phyloP scores from a whole-genome alignment of 2,888 invertebrate genomes.

The Molanna angustata region DNA sequence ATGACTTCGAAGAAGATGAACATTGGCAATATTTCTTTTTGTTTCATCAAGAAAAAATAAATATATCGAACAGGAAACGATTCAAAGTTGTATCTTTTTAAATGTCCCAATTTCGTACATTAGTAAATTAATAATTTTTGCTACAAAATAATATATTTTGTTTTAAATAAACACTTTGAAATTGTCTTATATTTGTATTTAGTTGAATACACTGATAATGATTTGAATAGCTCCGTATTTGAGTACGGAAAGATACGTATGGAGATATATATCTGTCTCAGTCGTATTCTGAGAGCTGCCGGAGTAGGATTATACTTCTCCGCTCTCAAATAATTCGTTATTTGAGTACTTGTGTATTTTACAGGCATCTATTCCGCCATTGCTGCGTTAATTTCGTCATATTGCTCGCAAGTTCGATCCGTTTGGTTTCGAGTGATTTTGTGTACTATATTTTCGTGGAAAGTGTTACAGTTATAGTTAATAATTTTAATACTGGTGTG shows the following conservation, averaged over 20 bases:
- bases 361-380: slow-evolving; percentile 52
- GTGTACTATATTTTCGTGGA: too few species aligned
- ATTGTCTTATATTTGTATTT: background rate
- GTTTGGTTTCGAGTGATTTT: too few species aligned
- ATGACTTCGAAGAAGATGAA: too few species aligned
- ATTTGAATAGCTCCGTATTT: slow-evolving; percentile 14
- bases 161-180: background rate
- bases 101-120: background rate
- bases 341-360: slow-evolving; percentile 40
- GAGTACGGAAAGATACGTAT: slow-evolving; percentile 16
- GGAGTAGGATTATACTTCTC: slow-evolving; percentile 19
- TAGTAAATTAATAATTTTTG: background rate
- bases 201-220: background rate
- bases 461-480: too few species aligned
- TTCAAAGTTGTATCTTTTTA: slow-evolving; percentile 9
- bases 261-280: slow-evolving; percentile 42
- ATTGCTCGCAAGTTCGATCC: too few species aligned
- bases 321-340: slow-evolving; percentile 22
- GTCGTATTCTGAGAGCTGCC: slow-evolving; percentile 23
- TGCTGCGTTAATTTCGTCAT: slow-evolving; percentile 42
- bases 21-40: background rate
- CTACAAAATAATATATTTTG: background rate
- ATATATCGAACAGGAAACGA: slow-evolving; percentile 20
- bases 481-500: too few species aligned
- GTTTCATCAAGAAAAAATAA: slow-evolving; percentile 4